These are phyloP conservation scores for Myopa tessellatipennis DNA, from an alignment of 2,888 invertebrate species.

Conservation along the genomic window DNA sequence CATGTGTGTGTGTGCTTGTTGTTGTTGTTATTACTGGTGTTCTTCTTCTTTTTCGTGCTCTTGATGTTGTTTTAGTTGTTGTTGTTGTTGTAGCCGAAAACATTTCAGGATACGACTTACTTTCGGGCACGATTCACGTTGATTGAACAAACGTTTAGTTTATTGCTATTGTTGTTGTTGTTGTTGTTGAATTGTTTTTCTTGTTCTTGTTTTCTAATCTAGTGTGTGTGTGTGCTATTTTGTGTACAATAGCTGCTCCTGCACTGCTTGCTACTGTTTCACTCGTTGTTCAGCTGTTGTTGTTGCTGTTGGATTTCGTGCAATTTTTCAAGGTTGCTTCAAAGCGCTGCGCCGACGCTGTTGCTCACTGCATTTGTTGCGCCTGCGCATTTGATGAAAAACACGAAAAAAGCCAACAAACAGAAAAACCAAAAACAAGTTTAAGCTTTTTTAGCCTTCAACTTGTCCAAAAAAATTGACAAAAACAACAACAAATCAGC, in stretches of 20 bases:
- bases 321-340: constrained; percentile 26
- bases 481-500: constrained; percentile 28
- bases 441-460: constrained; percentile 43
- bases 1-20: not conserved
- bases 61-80: too few relatives aligned
- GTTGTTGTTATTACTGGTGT: too few relatives aligned
- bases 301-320: not conserved
- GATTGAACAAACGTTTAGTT: too few relatives aligned
- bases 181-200: not conserved
- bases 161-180: not conserved
- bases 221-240: not conserved
- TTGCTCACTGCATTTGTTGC: constrained; percentile 12
- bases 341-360: not conserved
- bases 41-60: too few relatives aligned
- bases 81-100: too few relatives aligned
- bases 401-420: not conserved
- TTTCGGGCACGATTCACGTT: too few relatives aligned
- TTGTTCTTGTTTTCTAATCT: not conserved
- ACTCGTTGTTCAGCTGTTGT: not conserved
- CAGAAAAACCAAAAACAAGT: constrained; percentile 25
- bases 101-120: too few relatives aligned
- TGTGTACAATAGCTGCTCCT: too few relatives aligned
- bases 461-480: constrained; percentile 37
- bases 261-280: too few relatives aligned
- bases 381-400: constrained; percentile 28